A percentile compares a stretch with the other conserved stretches of the same genome.
Evolutionary conservation across 2,797 vertebrate species (phyloP).

Genomic region (Oreochromis mossambicus): DNA sequence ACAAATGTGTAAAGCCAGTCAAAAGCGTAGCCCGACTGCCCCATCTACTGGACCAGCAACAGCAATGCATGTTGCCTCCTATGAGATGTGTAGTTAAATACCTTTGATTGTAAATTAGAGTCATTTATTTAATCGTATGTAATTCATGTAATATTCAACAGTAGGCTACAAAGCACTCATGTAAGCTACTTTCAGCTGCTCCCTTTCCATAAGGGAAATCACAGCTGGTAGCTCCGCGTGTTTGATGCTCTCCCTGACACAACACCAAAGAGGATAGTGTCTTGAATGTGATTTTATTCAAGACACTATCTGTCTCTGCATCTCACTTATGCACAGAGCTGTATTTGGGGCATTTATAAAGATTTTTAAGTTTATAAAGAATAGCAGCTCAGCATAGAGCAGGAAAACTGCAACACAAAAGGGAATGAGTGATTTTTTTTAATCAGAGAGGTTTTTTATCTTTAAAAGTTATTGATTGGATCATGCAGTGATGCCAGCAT

Average conservation of each 20-base stretch:
- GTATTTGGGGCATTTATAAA: neutral
- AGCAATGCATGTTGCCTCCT: neutral
- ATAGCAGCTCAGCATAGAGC: neutral
- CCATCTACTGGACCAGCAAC: conserved; percentile 37
- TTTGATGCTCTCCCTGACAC: neutral
- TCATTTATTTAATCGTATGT: neutral
- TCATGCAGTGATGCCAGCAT: neutral
- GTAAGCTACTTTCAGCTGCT: neutral
- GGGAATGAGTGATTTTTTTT: neutral
- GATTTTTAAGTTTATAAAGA: neutral
- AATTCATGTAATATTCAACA: neutral
- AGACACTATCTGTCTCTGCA: neutral
- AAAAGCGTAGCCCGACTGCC: neutral
- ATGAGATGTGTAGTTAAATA: neutral
- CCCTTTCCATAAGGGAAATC: neutral
- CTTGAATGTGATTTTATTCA: neutral
- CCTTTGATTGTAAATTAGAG: neutral
- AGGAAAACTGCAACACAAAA: neutral
- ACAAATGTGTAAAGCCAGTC: neutral
- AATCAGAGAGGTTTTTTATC: neutral
- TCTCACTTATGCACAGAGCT: neutral
- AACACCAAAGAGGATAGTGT: neutral
- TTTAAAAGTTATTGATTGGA: neutral
- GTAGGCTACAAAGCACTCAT: neutral
- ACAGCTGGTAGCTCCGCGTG: neutral